Percentiles rank a stretch among this genome's conserved stretches.
These are phyloP conservation scores for Grapholita molesta DNA, from an alignment of 1,140 invertebrate genomes.

Conservation along the genomic window DNA sequence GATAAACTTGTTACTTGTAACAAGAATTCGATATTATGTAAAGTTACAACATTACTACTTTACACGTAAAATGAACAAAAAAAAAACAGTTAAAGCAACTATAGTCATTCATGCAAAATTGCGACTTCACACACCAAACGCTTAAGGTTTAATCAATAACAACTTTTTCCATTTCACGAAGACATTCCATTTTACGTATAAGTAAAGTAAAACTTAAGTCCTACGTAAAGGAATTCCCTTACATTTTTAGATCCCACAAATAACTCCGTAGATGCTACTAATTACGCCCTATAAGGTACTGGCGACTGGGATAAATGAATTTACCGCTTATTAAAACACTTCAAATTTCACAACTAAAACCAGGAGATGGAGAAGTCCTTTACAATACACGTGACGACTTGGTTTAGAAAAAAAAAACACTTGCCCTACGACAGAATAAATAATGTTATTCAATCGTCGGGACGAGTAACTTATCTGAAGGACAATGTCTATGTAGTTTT, in stretches of 20 bases:
- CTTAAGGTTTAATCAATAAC: not conserved
- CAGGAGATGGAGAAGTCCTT: conserved; percentile 22
- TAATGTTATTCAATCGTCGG: too few relatives aligned
- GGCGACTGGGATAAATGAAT: conserved; percentile 41
- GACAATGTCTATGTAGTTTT: too few relatives aligned
- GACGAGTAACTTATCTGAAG: too few relatives aligned
- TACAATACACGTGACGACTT: conserved; percentile 33
- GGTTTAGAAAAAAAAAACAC: too few relatives aligned
- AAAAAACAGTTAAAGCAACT: too few relatives aligned
- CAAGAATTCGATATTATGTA: too few relatives aligned
- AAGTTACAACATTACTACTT: too few relatives aligned
- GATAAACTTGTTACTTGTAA: too few relatives aligned
- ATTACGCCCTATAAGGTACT: conserved; percentile 34
- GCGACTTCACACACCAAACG: not conserved
- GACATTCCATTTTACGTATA: not conserved
- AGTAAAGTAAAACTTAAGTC: not conserved
- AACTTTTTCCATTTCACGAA: not conserved
- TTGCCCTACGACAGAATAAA: too few relatives aligned
- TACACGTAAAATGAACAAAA: too few relatives aligned
- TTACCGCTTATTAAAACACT: conserved; percentile 63
- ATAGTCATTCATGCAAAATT: not conserved
- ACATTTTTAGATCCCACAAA: conserved; percentile 4
- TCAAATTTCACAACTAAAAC: conserved; percentile 50
- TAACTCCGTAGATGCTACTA: conserved; percentile 22
- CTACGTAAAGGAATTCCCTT: not conserved